Conservation (phyloP, 2,888 invertebrate species). For the Drosophila dives region DNA sequence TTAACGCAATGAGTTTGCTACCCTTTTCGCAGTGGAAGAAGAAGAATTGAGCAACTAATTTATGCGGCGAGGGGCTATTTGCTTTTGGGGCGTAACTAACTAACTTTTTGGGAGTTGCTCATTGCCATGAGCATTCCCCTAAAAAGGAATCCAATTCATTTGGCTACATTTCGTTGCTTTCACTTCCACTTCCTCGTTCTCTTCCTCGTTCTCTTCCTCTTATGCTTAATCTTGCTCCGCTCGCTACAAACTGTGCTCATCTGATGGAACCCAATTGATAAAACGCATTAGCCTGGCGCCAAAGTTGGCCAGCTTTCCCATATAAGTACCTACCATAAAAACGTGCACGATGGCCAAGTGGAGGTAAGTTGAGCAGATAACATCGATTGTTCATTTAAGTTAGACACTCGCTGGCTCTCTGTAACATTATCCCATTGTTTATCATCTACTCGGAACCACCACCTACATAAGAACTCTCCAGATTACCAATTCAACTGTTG, state of each 20-base stretch:
- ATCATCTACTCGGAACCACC: slow-evolving; percentile 41
- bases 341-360: slow-evolving; percentile 32
- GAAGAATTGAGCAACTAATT: slow-evolving; percentile 49
- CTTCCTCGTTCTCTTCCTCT: background rate
- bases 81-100: slow-evolving; percentile 54
- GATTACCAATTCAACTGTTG: slow-evolving; percentile 1
- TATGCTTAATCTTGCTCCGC: slow-evolving; percentile 17
- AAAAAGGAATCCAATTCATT: slow-evolving; percentile 72
- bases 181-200: background rate
- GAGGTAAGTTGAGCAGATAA: slow-evolving; percentile 51
- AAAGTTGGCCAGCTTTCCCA: slow-evolving; percentile 52
- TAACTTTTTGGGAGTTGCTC: slow-evolving; percentile 46
- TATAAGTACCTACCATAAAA: slow-evolving; percentile 63
- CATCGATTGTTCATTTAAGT: slow-evolving; percentile 69
- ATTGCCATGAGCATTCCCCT: background rate
- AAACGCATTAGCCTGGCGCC: slow-evolving; percentile 75
- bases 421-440: slow-evolving; percentile 47
- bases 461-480: background rate
- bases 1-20: slow-evolving; percentile 13
- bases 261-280: slow-evolving; percentile 79
- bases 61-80: slow-evolving; percentile 42
- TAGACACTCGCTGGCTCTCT: slow-evolving; percentile 24
- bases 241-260: slow-evolving; percentile 71
- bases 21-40: slow-evolving; percentile 3
- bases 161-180: slow-evolving; percentile 43